A percentile compares a stretch with the other conserved stretches of the same genome.
Evolutionary conservation across 1,140 invertebrate species (phyloP).

Genomic region (Reticulitermes speratus): DNA sequence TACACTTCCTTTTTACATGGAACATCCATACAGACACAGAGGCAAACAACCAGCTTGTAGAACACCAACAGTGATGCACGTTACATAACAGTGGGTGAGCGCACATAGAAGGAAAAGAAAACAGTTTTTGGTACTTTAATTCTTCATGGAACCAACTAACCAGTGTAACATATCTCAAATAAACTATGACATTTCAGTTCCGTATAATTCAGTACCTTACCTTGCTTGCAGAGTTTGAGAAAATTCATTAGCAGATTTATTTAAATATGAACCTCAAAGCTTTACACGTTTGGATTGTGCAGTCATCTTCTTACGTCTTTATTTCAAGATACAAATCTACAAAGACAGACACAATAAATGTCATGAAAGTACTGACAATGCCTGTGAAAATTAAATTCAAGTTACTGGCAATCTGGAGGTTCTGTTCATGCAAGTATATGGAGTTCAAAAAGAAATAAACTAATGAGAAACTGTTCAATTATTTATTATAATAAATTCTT

Average conservation of each 20-base stretch:
- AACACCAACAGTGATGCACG: background rate
- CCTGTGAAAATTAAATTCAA: no score
- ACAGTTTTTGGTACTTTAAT: background rate
- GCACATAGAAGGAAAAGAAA: background rate
- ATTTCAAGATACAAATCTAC: no score
- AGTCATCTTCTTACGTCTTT: no score
- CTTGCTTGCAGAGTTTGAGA: background rate
- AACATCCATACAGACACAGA: conserved; percentile 12
- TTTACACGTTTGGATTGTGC: no score
- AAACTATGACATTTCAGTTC: background rate
- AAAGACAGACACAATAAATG: no score
- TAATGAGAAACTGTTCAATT: no score
- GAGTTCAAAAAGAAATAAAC: no score
- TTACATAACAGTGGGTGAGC: background rate
- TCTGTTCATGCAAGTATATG: no score
- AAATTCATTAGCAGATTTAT: background rate
- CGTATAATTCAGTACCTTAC: background rate
- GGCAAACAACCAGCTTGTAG: background rate
- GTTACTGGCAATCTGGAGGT: no score
- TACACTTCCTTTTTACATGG: background rate
- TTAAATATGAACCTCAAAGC: background rate
- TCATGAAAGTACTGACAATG: no score
- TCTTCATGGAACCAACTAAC: background rate
- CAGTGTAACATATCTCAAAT: background rate
- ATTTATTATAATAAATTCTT: no score